Percentiles rank a stretch among this genome's conserved stretches.
phyloP scores from a whole-genome alignment of 1,140 invertebrate species.

The Heliconius nattereri region DNA sequence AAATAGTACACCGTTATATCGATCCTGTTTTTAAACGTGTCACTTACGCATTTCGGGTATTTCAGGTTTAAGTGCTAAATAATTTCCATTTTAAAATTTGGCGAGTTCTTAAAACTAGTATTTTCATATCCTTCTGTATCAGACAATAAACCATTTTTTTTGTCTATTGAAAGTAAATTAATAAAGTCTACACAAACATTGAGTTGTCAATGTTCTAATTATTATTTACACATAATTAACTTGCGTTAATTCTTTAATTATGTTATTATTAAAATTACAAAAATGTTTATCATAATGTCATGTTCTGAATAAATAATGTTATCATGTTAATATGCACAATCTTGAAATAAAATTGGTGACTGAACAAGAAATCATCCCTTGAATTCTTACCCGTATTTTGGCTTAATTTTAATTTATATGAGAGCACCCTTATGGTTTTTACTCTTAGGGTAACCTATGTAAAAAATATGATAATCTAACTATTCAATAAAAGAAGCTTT shows the following conservation, averaged over 20 bases:
- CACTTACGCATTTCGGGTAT: neutral
- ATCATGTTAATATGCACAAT: too few species aligned
- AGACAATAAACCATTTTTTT: neutral
- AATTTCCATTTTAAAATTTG: neutral
- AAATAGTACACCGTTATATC: slow-evolving; percentile 29
- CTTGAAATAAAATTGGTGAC: too few species aligned
- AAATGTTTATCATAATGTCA: neutral
- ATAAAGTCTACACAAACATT: neutral
- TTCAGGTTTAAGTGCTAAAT: neutral
- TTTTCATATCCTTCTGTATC: neutral
- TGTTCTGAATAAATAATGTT: too few species aligned
- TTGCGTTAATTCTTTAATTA: neutral
- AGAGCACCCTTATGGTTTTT: too few species aligned
- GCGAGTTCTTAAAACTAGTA: neutral
- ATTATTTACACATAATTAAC: neutral
- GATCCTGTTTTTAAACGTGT: slow-evolving; percentile 33
- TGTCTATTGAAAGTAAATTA: neutral
- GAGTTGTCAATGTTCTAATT: neutral
- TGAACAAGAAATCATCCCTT: too few species aligned
- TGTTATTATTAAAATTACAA: too few species aligned
- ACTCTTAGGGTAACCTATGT: too few species aligned
- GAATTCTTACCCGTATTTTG: too few species aligned
- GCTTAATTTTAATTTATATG: too few species aligned
- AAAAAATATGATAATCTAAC: too few species aligned
- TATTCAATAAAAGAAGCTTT: too few species aligned